Evolutionary conservation across 2,888 invertebrate genomes (phyloP), one percentile per base, ranked within the genome.

Genomic region (Orchesella flavescens): DNA sequence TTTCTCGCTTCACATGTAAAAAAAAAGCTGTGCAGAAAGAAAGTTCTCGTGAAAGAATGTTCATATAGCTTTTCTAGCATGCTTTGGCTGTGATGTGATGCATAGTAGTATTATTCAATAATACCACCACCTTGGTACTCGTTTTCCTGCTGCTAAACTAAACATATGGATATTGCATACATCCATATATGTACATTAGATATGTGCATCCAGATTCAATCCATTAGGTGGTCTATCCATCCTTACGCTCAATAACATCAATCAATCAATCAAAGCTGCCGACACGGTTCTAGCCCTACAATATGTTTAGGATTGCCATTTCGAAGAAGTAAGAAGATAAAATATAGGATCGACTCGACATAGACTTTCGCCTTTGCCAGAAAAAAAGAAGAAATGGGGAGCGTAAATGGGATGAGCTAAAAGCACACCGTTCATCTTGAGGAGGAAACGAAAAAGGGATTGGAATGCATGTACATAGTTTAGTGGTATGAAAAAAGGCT

Each of bases 181-280:
- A 23, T 43, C 57, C 66, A 68, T 76, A 53, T 44, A 19, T 49
- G 49, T 49, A 49, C n/a, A 49, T 15, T 15, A 49, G 15, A 49
- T 12, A 49, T 49, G 2, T 66, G 21, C 53, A 76, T 76, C 57
- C 55, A 53, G 77, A 69, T 77, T 77, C 77, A 77, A 69, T 77
- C 77, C 77, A 77, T 77, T 77, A 77, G 17, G 46, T 69, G 68
- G 68, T 57, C 57, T 69, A 77, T 77, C 65, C 76, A 77, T 77
- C 65, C 76, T 76, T 43, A 21, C 68, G 21, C 77, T 69, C 69
- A 77, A 77, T 69, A 77, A 77, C 69, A 77, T 77, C 77, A 77
- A 77, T 77, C 77, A 68, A 77, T 77, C 77, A 77, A 77, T 77
- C 77, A 77, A 77, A 77, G 68, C 59, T 69, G 69, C 77, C 76